Evolutionary conservation across 1,140 invertebrate species (phyloP).

Genomic region (Cyclargus thomasi): DNA sequence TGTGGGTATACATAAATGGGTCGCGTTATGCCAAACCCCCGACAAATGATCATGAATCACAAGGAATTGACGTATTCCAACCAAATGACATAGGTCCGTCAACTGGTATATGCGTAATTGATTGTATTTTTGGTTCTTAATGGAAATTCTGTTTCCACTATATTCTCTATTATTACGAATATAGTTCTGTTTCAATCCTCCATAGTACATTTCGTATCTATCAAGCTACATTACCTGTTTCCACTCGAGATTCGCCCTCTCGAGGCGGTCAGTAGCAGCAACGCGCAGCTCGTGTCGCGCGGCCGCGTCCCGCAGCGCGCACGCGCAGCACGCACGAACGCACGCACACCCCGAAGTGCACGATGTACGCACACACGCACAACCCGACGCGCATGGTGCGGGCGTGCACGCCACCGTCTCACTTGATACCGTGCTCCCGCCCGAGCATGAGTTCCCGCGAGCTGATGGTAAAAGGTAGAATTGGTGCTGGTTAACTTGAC

Average conservation of each 20-base stretch:
- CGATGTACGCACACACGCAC: neutral
- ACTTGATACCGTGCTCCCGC: constrained; percentile 8
- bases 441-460: constrained; percentile 16
- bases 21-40: too few relatives aligned
- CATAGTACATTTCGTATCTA: too few relatives aligned
- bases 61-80: too few relatives aligned
- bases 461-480: neutral
- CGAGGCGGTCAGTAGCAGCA: constrained; percentile 57
- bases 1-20: too few relatives aligned
- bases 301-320: constrained; percentile 60
- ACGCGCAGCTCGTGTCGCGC: constrained; percentile 66
- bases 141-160: too few relatives aligned
- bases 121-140: too few relatives aligned
- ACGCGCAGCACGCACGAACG: constrained; percentile 55
- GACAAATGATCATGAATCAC: too few relatives aligned
- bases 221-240: constrained; percentile 49
- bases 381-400: constrained; percentile 9
- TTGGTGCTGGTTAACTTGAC: too few relatives aligned
- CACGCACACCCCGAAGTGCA: constrained; percentile 27
- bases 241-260: constrained; percentile 69
- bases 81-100: too few relatives aligned
- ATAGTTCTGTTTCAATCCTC: too few relatives aligned
- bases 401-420: constrained; percentile 12
- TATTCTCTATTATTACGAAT: too few relatives aligned
- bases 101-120: too few relatives aligned